Evolutionary conservation across 2,888 invertebrate species (phyloP), one percentile per base, ranked within the genome.

Genomic region (Drosophila meridionalis): DNA sequence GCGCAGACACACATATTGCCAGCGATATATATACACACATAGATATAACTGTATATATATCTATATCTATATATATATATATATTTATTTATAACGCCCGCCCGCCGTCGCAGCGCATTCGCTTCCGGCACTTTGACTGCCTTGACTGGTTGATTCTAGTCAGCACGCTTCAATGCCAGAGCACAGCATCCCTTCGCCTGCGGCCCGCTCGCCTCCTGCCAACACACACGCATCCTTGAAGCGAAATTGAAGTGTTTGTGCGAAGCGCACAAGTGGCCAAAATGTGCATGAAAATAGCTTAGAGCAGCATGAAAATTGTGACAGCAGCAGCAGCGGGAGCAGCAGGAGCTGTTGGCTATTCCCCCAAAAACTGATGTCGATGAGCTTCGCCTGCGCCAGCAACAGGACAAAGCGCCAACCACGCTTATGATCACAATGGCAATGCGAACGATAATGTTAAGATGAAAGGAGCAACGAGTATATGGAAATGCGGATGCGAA

Each of bases 171-270:
- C 69, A 73, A 69, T 66, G 65, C 59, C 59, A 57, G 36, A 52
- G 60, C 45, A 47, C 26, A 30, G 58, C 38, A 28, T 12, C 57
- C 47, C 40, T 28, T 45, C 20, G 4, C 52, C 40, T 40, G 12
- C 14, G 12, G 47, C 45, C 30, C 47, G 8, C 20, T 6, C 40
- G 28, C n/a, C 40, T 40, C 14, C 40, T 30, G 56, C 47, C 50
- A 34, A 20, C 66, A 59, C 68, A 58, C 69, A 79, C 75, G 87
- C 87, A 87, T 81, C 77, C 85, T 86, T 89, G 77, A 66, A 76
- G 87, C 87, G 67, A 80, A 89, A 89, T 89, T 87, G 86, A 89
- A 89, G 88, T 89, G 90, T 85, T 89, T 89, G 89, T 76, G 83
- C 74, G 63, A 74, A 79, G 84, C 78, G 79, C 79, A 79, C 87